A percentile compares a stretch with the other conserved stretches of the same genome.
Evolutionary conservation across 2,797 vertebrate species (phyloP).

Genomic region (Danio albolineatus): DNA sequence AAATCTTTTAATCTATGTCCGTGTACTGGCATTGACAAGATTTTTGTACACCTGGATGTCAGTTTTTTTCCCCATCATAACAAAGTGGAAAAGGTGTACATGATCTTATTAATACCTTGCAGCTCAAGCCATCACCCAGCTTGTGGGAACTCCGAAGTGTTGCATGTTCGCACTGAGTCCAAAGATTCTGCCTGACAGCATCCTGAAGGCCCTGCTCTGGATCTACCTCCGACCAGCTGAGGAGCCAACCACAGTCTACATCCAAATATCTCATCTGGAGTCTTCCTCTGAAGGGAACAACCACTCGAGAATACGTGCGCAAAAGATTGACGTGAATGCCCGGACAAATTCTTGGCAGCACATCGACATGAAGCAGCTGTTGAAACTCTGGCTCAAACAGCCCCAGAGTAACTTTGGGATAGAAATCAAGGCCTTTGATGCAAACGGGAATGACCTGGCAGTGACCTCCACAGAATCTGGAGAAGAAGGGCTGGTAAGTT

Average conservation of each 20-base stretch:
- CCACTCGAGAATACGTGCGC: constrained; percentile 84
- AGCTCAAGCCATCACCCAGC: constrained; percentile 80
- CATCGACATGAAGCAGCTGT: constrained; percentile 87
- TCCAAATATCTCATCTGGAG: constrained; percentile 87
- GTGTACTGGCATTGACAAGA: no score
- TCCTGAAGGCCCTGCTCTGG: constrained; percentile 90
- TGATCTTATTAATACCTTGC: constrained; percentile 21
- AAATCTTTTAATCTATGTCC: no score
- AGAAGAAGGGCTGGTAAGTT: constrained; percentile 88
- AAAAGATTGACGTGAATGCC: constrained; percentile 86
- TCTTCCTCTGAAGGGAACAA: constrained; percentile 82
- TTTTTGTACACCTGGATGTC: no score
- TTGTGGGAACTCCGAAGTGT: constrained; percentile 86
- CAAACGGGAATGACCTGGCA: constrained; percentile 84
- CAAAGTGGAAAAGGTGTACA: neutral
- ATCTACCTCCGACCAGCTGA: constrained; percentile 85
- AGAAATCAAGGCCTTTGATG: constrained; percentile 89
- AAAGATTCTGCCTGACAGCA: constrained; percentile 93
- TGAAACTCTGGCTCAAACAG: constrained; percentile 89
- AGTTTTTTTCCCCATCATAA: neutral
- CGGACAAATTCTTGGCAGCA: constrained; percentile 89
- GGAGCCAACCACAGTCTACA: constrained; percentile 84
- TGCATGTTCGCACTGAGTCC: constrained; percentile 96
- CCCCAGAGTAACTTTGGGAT: constrained; percentile 89
- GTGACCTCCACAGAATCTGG: constrained; percentile 84